Conservation (phyloP, 2,113 vertebrate genomes). For the Psephotus haematonotus region DNA sequence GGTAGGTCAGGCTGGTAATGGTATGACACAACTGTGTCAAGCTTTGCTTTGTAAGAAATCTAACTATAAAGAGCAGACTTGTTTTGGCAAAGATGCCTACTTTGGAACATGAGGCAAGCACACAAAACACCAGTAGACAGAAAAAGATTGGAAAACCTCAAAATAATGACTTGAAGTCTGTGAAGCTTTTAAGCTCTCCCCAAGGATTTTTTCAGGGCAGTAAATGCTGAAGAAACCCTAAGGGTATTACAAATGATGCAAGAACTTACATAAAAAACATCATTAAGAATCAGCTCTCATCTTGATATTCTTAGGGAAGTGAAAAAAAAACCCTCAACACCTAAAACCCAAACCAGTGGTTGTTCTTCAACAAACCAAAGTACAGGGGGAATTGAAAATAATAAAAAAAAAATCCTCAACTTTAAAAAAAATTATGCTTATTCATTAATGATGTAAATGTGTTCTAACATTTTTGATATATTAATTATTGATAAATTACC, state of each 20-base stretch:
- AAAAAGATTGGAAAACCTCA: neutral
- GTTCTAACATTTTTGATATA: neutral
- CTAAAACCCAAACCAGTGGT: neutral
- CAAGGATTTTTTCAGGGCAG: neutral
- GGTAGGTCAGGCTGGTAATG: neutral
- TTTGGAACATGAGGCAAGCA: neutral
- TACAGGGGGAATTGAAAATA: neutral
- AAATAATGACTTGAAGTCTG: neutral
- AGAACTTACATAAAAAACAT: neutral
- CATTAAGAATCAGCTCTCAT: neutral
- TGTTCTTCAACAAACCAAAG: neutral
- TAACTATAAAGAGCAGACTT: neutral
- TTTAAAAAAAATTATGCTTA: neutral
- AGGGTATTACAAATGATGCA: neutral
- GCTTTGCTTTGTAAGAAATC: neutral
- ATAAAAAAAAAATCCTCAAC: neutral
- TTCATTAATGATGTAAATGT: neutral
- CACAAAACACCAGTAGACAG: neutral
- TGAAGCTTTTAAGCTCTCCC: neutral
- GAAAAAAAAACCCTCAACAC: neutral
- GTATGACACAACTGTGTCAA: neutral
- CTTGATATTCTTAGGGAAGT: neutral
- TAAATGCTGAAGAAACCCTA: neutral
- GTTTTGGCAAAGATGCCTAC: neutral
- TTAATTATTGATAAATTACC: neutral